Evolutionary conservation across 2,888 invertebrate genomes (phyloP).

Genomic region (Nysson spinosus): DNA sequence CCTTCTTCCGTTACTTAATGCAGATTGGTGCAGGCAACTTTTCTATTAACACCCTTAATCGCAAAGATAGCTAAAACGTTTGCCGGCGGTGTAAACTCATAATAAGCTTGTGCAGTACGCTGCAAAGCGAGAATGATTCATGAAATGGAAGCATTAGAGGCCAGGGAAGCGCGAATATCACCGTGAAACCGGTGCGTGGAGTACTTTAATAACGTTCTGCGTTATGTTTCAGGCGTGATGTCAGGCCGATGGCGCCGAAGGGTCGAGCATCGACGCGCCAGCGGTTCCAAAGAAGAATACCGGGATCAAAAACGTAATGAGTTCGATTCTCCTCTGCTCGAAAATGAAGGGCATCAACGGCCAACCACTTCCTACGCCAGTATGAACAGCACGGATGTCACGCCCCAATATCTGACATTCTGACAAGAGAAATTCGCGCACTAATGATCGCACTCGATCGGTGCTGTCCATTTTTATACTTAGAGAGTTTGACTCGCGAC

Average conservation of each 20-base stretch:
- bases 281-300: slow-evolving; percentile 73
- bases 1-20: no score
- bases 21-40: no score
- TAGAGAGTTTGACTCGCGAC: no score
- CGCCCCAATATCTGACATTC: slow-evolving; percentile 32
- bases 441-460: slow-evolving; percentile 9
- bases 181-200: no score
- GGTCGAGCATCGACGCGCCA: slow-evolving; percentile 71
- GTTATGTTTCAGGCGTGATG: slow-evolving; percentile 81
- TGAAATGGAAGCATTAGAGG: no score
- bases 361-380: slow-evolving; percentile 83
- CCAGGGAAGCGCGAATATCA: no score
- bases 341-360: slow-evolving; percentile 70
- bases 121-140: no score
- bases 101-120: no score
- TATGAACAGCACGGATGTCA: slow-evolving; percentile 77
- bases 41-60: no score
- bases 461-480: slow-evolving; percentile 44
- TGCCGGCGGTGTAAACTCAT: no score
- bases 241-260: slow-evolving; percentile 77
- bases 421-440: slow-evolving; percentile 28
- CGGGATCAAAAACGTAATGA: slow-evolving; percentile 58
- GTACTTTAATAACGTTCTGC: no score
- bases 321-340: slow-evolving; percentile 74
- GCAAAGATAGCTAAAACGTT: no score